These are phyloP conservation scores for Halichoerus grypus DNA, from an alignment of 2,113 vertebrate species.

Conservation along the genomic window DNA sequence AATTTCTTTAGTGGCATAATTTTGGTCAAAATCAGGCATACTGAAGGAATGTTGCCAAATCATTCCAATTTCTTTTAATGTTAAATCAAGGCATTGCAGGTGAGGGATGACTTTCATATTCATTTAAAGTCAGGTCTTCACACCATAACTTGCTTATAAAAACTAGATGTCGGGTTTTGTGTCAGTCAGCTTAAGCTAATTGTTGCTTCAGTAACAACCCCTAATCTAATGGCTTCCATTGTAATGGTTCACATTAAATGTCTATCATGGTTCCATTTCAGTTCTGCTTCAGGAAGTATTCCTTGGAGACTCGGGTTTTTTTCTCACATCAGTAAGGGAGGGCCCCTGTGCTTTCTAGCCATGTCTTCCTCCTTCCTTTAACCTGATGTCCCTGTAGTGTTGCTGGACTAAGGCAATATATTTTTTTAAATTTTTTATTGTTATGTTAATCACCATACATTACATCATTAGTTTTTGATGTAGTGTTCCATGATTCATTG, in stretches of 20 bases:
- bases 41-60: slow-evolving; percentile 25
- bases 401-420: neutral
- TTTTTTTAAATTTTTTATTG: neutral
- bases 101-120: neutral
- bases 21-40: slow-evolving; percentile 7
- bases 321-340: neutral
- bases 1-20: neutral
- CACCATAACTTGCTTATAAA: neutral
- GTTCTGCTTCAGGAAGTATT: neutral
- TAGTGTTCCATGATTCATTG: no score
- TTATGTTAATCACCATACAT: no score
- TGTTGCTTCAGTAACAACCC: neutral
- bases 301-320: neutral
- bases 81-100: neutral
- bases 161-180: neutral
- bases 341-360: neutral
- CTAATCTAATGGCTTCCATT: neutral
- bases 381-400: neutral
- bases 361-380: neutral
- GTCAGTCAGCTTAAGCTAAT: neutral
- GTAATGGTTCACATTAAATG: neutral
- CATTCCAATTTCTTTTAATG: neutral
- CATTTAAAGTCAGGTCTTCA: neutral
- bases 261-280: neutral
- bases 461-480: no score